phyloP scores from a whole-genome alignment of 1,140 invertebrate genomes.

The Drosophila setifemur region DNA sequence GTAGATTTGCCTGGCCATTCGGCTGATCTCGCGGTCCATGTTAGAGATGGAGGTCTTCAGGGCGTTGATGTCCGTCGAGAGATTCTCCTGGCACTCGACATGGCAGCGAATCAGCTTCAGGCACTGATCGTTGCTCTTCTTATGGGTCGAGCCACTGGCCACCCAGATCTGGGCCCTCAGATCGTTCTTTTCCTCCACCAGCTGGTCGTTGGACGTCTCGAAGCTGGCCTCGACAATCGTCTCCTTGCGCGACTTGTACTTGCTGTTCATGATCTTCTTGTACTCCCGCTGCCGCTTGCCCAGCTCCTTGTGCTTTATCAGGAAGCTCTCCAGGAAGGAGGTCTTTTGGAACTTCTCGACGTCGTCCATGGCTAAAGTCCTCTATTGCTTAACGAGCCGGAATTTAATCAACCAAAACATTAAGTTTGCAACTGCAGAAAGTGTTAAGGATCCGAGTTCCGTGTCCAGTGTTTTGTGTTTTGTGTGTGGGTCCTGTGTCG shows the following conservation, averaged over 20 bases:
- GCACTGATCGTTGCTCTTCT: conserved; percentile 37
- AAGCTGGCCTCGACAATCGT: conserved; percentile 72
- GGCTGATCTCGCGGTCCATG: conserved; percentile 65
- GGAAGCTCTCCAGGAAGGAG: conserved; percentile 60
- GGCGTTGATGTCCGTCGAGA: conserved; percentile 50
- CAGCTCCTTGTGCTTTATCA: conserved; percentile 69
- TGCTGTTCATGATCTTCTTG: conserved; percentile 69
- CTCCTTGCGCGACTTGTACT: conserved; percentile 66
- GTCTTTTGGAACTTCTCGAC: conserved; percentile 49
- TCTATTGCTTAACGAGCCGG: background rate
- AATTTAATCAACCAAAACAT: background rate
- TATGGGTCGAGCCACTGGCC: conserved; percentile 60
- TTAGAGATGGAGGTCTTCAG: conserved; percentile 62
- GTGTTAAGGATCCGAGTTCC: background rate
- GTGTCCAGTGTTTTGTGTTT: background rate
- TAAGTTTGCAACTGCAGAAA: background rate
- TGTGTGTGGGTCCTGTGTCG: background rate
- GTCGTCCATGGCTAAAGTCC: conserved; percentile 32
- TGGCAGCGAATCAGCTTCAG: conserved; percentile 60
- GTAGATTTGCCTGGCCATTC: conserved; percentile 63
- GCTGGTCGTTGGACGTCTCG: conserved; percentile 70
- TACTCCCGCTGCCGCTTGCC: conserved; percentile 74
- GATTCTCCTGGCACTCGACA: conserved; percentile 68
- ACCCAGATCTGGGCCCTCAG: conserved; percentile 77
- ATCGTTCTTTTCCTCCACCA: conserved; percentile 70